phyloP scores from a whole-genome alignment of 2,888 invertebrate genomes.

The Thereva nobilitata region DNA sequence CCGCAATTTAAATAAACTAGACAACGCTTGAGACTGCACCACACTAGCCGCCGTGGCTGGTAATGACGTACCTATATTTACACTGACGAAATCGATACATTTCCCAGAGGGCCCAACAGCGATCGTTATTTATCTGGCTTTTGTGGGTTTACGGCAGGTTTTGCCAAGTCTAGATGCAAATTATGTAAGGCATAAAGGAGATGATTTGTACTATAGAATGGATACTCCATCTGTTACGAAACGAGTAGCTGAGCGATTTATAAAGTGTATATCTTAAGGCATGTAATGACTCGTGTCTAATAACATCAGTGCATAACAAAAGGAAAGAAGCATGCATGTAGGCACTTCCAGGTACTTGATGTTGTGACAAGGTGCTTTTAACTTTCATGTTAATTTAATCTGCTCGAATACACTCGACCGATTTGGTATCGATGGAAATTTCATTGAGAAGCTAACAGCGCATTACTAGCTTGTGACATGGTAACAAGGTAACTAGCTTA shows the following conservation, averaged over 20 bases:
- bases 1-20: slow-evolving; percentile 8
- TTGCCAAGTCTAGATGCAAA: no score
- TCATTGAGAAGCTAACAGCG: no score
- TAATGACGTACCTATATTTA: no score
- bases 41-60: no score
- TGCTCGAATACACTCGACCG: background rate
- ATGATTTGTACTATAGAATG: slow-evolving; percentile 6
- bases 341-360: slow-evolving; percentile 2
- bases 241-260: background rate
- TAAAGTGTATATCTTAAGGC: background rate
- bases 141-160: no score
- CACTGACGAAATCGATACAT: no score
- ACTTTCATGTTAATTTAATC: slow-evolving; percentile 14
- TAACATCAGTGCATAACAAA: background rate
- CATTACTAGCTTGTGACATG: no score
- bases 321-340: background rate
- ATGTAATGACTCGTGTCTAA: slow-evolving; percentile 19
- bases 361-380: slow-evolving; percentile 22
- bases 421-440: background rate
- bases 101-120: no score
- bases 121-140: no score
- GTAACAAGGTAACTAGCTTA: no score
- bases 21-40: no score
- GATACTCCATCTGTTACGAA: background rate
- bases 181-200: background rate